phyloP scores from a whole-genome alignment of 2,888 invertebrate genomes.

The Thereva nobilitata region DNA sequence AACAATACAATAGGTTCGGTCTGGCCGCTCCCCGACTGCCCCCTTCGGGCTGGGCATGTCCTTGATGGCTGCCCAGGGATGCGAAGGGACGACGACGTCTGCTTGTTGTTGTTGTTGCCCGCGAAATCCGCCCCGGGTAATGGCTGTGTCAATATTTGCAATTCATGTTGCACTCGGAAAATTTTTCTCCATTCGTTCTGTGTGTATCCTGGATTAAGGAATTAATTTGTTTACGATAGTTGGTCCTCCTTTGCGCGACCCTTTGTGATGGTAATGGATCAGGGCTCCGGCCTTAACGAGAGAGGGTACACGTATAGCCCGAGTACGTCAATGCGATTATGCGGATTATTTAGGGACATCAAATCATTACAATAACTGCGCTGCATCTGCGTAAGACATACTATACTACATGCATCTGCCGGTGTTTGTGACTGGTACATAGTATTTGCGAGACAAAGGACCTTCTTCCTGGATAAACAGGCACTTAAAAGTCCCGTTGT shows the following conservation, averaged over 20 bases:
- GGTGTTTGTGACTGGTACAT: too few species aligned
- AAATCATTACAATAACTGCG: neutral
- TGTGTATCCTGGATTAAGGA: conserved; percentile 27
- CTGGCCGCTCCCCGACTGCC: neutral
- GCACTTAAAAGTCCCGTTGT: too few species aligned
- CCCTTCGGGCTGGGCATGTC: neutral
- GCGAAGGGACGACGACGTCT: too few species aligned
- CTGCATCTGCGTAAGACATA: too few species aligned
- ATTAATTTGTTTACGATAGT: conserved; percentile 35
- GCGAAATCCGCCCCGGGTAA: conserved; percentile 33
- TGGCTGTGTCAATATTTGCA: conserved; percentile 36
- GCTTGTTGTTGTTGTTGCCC: conserved; percentile 28
- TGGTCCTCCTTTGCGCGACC: conserved; percentile 20
- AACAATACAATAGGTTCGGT: conserved; percentile 26
- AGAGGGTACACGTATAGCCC: neutral
- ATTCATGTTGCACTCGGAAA: conserved; percentile 32
- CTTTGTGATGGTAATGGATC: conserved; percentile 18
- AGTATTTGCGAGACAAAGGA: too few species aligned
- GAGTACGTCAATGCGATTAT: conserved; percentile 24
- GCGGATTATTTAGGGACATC: conserved; percentile 22
- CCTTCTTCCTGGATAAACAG: too few species aligned
- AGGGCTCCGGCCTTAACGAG: neutral
- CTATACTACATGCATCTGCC: too few species aligned
- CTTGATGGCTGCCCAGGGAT: neutral
- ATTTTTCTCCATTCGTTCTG: conserved; percentile 26